These are phyloP conservation scores for Drosophila nr. perissopoda DNA, from an alignment of 2,888 invertebrate genomes.

Conservation along the genomic window DNA sequence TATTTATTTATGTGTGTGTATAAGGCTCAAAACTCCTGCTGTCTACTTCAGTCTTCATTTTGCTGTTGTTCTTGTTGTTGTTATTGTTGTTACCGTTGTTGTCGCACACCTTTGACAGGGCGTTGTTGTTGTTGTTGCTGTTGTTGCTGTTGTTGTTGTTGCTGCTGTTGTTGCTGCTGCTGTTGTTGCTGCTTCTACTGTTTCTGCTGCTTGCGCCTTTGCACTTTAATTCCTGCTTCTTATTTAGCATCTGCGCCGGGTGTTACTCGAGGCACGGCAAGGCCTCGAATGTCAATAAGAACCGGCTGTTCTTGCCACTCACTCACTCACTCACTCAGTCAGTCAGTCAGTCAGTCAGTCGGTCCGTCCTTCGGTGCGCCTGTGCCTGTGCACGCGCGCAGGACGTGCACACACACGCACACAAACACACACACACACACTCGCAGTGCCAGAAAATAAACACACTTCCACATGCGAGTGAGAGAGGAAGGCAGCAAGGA, in stretches of 20 bases:
- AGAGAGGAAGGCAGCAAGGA: slow-evolving; percentile 12
- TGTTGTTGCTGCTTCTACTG: not conserved
- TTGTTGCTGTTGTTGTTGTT: slow-evolving; percentile 19
- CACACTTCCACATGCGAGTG: not conserved
- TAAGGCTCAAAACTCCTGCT: slow-evolving; percentile 8
- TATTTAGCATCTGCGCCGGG: slow-evolving; percentile 79
- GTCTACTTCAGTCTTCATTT: slow-evolving; percentile 9
- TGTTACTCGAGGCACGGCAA: slow-evolving; percentile 58
- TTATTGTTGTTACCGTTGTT: slow-evolving; percentile 31
- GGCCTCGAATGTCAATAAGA: slow-evolving; percentile 62
- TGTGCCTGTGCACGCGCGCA: slow-evolving; percentile 64
- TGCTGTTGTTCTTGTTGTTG: slow-evolving; percentile 24
- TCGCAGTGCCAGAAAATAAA: not conserved
- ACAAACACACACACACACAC: slow-evolving; percentile 29
- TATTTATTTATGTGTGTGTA: not conserved
- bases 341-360: slow-evolving; percentile 12
- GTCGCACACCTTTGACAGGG: slow-evolving; percentile 50
- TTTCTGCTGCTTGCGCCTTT: slow-evolving; percentile 51
- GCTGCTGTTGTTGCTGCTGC: slow-evolving; percentile 14
- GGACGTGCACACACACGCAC: slow-evolving; percentile 62
- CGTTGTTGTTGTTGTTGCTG: slow-evolving; percentile 20
- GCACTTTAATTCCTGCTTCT: slow-evolving; percentile 75
- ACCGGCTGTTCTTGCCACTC: slow-evolving; percentile 59
- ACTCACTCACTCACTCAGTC: slow-evolving; percentile 26
- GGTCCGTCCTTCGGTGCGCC: slow-evolving; percentile 10